A percentile compares a stretch with the other conserved stretches of the same genome.
Evolutionary conservation across 2,113 vertebrate genomes (phyloP).

Genomic region (Corythaeola cristata): DNA sequence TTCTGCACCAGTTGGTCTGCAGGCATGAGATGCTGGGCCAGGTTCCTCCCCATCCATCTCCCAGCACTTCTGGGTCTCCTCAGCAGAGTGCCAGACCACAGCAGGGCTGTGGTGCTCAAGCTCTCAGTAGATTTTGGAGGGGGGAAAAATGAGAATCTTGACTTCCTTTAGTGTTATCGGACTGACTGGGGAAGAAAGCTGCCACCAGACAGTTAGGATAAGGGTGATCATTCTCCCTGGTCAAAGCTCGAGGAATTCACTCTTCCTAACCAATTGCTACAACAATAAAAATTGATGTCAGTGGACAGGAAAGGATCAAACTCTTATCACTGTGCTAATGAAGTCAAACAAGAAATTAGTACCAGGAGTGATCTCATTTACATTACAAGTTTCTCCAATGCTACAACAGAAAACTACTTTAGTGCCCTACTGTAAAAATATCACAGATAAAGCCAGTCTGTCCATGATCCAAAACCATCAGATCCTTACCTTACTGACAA

Average conservation of each 20-base stretch:
- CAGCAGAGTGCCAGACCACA: background rate
- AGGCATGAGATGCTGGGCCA: background rate
- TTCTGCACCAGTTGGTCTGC: background rate
- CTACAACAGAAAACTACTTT: background rate
- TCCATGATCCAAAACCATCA: background rate
- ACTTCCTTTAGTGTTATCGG: background rate
- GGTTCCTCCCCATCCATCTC: background rate
- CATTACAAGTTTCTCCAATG: fast-evolving
- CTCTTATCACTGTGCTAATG: background rate
- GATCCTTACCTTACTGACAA: conserved; percentile 85
- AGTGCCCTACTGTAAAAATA: background rate
- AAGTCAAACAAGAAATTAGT: background rate
- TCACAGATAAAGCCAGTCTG: background rate
- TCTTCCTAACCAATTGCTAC: background rate
- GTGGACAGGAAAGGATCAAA: background rate
- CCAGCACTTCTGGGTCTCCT: background rate
- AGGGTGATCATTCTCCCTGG: background rate
- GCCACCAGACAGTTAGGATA: background rate
- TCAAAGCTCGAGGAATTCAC: background rate
- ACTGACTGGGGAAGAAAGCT: background rate
- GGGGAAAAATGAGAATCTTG: background rate
- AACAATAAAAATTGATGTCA: background rate
- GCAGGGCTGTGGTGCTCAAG: background rate
- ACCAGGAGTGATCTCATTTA: background rate
- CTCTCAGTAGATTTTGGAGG: too few relatives aligned